A percentile compares a stretch with the other conserved stretches of the same genome.
These are phyloP conservation scores for Ichneumon xanthorius DNA, from an alignment of 2,888 invertebrate species.

Conservation along the genomic window DNA sequence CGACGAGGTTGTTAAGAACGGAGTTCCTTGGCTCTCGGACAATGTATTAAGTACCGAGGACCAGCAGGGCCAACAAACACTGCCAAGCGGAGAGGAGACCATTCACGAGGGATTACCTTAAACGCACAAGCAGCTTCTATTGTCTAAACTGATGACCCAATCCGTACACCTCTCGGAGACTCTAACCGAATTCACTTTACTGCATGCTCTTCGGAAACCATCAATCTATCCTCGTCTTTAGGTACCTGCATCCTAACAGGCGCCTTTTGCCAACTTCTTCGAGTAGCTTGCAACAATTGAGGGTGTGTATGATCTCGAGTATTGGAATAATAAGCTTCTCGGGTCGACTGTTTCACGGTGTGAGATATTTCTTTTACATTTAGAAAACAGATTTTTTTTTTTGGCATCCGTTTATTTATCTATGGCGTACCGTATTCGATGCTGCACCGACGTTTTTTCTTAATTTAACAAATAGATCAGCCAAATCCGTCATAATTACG, in stretches of 20 bases:
- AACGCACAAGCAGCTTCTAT: conserved; percentile 82
- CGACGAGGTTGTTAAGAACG: conserved; percentile 81
- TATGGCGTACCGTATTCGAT: neutral
- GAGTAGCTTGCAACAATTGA: neutral
- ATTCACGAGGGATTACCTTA: conserved; percentile 84
- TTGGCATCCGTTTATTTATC: neutral
- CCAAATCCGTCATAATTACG: conserved; percentile 1
- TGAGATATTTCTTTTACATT: neutral
- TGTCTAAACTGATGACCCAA: conserved; percentile 83
- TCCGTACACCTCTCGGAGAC: conserved; percentile 68
- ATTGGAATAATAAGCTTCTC: neutral
- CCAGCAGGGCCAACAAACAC: conserved; percentile 75
- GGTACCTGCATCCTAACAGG: neutral
- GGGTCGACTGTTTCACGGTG: neutral
- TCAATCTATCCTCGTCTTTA: neutral
- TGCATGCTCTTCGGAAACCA: conserved; percentile 29
- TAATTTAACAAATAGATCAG: neutral
- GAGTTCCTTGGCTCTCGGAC: conserved; percentile 74
- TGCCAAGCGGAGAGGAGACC: conserved; percentile 42
- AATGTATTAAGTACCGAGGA: conserved; percentile 82
- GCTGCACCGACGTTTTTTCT: neutral
- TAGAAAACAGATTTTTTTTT: neutral
- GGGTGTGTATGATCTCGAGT: neutral
- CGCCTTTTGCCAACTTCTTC: neutral
- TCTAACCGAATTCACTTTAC: conserved; percentile 59